A percentile compares a stretch with the other conserved stretches of the same genome.
These are phyloP conservation scores for Sporophila hypoxantha DNA, from an alignment of 2,113 vertebrate species.

Conservation along the genomic window DNA sequence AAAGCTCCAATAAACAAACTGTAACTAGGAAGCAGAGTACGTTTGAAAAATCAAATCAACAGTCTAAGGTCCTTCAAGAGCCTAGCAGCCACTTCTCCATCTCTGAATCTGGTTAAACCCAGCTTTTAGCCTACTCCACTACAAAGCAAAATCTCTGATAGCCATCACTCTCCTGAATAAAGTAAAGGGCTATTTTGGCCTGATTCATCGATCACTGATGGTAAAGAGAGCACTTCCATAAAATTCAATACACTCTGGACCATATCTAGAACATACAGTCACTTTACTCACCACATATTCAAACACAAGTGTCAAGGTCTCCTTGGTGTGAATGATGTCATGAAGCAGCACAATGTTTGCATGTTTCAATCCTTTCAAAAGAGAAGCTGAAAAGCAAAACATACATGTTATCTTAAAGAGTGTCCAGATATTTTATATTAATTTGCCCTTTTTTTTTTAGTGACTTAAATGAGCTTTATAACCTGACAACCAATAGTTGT, in stretches of 20 bases:
- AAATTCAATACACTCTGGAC: background rate
- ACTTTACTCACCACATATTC: slow-evolving; percentile 93
- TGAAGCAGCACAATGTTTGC: slow-evolving; percentile 96
- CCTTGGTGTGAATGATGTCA: slow-evolving; percentile 98
- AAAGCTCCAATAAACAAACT: background rate
- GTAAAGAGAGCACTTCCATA: background rate
- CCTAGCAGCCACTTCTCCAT: background rate
- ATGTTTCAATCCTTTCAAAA: slow-evolving; percentile 95
- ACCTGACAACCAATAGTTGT: background rate
- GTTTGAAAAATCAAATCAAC: background rate
- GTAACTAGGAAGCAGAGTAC: background rate
- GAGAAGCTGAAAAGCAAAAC: slow-evolving; percentile 82
- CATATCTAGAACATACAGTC: background rate
- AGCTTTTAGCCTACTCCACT: background rate
- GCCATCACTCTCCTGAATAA: background rate
- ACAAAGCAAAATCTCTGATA: background rate
- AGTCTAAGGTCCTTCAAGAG: background rate
- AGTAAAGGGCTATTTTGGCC: background rate
- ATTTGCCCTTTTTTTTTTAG: background rate
- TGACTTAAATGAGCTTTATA: background rate
- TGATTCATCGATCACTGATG: background rate
- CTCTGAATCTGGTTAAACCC: background rate
- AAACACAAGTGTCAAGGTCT: slow-evolving; percentile 94
- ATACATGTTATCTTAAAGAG: background rate
- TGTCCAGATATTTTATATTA: background rate